Evolutionary conservation across 2,797 vertebrate genomes (phyloP), one percentile per base, ranked within the genome.

Genomic region (Percopsis omiscomaycus): DNA sequence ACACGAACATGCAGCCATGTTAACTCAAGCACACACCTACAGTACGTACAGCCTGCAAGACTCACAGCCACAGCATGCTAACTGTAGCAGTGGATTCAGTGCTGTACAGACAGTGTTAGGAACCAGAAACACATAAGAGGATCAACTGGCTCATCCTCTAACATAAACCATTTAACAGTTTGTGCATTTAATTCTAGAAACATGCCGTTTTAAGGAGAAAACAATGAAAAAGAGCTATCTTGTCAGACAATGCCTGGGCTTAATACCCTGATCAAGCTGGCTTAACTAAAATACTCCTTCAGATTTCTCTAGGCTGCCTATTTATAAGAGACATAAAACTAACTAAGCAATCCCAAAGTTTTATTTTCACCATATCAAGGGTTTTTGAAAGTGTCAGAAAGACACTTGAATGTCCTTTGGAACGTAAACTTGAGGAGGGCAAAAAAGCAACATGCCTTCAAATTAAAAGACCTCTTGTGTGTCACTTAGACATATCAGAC

Each of bases 91-190:
- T 84, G 75, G 90, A 91, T 87, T 82, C 78, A 72, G 72, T 64
- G 76, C 85, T 82, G 88, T 74, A 45, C 71, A 62, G 84, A 86
- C 80, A 85, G 79, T 88, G 86, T 88, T 81, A 86, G 86, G 74
- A 61, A 72, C 78, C 75, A 51, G 76, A 71, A 83, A 84, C 80
- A 85, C 84, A 77, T 86, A 89, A 92, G 84, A 86, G 88, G 85
- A 86, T 89, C 87, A 80, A 78, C 81, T 82, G 84, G 82, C 82
- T 91, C 89, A 88, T 85, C 85, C 81, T 78, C 74, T 74, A 82
- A 84, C 89, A 88, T 91, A 89, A 89, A 91, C 90, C 87, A 87
- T 89, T 92, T 91, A 92, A 90, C 89, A 88, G 85, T 87, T 83
- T 88, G 71, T 45, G 83, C 87, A 75, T 89, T 86, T 84, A 84